Conservation (phyloP, 2,888 invertebrate genomes). For the Leptopterna dolabrata region DNA sequence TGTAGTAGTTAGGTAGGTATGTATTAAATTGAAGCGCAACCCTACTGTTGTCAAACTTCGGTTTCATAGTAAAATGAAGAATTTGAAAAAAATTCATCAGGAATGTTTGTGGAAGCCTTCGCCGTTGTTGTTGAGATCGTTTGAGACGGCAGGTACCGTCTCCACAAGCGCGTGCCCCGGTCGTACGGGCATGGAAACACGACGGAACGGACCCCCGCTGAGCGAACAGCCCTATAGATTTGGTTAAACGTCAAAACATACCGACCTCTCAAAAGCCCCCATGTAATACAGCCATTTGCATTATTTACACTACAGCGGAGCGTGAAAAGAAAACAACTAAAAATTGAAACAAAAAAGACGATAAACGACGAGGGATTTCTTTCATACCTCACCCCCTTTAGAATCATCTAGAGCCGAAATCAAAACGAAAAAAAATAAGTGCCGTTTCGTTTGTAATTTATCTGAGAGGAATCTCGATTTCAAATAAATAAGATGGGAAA, state of each 20-base stretch:
- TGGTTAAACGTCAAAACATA: slow-evolving; percentile 39
- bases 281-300: slow-evolving; percentile 44
- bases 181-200: too few species aligned
- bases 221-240: slow-evolving; percentile 15
- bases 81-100: too few species aligned
- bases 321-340: slow-evolving; percentile 14
- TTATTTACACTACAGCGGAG: slow-evolving; percentile 38
- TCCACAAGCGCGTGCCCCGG: too few species aligned
- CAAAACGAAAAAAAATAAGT: background rate
- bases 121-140: too few species aligned
- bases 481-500: slow-evolving; percentile 5
- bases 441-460: slow-evolving; percentile 15
- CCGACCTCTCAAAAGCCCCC: background rate
- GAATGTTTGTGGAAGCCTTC: too few species aligned
- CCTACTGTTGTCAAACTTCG: too few species aligned
- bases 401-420: too few species aligned
- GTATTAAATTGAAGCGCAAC: too few species aligned
- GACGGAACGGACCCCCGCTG: slow-evolving; percentile 18
- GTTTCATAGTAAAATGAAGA: too few species aligned
- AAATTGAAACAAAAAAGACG: background rate
- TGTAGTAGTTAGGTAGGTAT: too few species aligned
- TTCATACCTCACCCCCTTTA: too few species aligned
- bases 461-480: background rate
- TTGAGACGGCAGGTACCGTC: too few species aligned
- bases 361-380: background rate